Evolutionary conservation across 1,140 invertebrate species (phyloP), one percentile per base, ranked within the genome.

Genomic region (Drosophila sp.): DNA sequence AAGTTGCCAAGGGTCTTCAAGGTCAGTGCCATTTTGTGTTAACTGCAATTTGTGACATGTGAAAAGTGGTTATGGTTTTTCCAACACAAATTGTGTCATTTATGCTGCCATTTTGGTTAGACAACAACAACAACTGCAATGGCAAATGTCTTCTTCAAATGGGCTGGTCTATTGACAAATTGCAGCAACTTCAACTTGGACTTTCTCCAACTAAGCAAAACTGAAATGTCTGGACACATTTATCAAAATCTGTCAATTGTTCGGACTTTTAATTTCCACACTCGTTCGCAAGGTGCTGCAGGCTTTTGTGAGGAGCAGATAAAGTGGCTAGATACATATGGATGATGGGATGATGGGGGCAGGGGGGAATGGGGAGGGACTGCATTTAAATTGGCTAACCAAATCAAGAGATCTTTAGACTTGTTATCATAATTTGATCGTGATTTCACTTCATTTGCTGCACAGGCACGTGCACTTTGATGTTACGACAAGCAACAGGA

Each of bases 171-270:
- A 73, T 89, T 87, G 83, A 87, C 83, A 87, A 87, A 87, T 87
- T 87, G 84, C 76, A 32, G n/a, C 40, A 60, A 62, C 58, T 75
- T n/a, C 33, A 29, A 65, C 11, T 38, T 32, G 57, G 41, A 57
- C 33, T 40, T 63, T 63, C 29, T 32, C 35, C 60, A 27, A 41
- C 27, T 40, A 44, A 25, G 33, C 23, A 61, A 61, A 61, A 58
- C 38, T 61, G 4, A 61, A 29, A 60, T 23, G 25, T 38, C 32
- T 40, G 38, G 38, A 58, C 60, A 40, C 83, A 86, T 86, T 87
- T 87, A 86, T 86, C 83, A 86, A 87, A 86, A 86, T 86, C 83
- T 86, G 83, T 86, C 83, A 87, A 83, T 82, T 64, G 76, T 67
- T 70, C 62, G 63, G 67, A 41, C 80, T 76, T 56, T 77, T 72